A percentile compares a stretch with the other conserved stretches of the same genome.
These are phyloP conservation scores for Spisula subtruncata DNA, from an alignment of 2,888 invertebrate species.

Conservation along the genomic window DNA sequence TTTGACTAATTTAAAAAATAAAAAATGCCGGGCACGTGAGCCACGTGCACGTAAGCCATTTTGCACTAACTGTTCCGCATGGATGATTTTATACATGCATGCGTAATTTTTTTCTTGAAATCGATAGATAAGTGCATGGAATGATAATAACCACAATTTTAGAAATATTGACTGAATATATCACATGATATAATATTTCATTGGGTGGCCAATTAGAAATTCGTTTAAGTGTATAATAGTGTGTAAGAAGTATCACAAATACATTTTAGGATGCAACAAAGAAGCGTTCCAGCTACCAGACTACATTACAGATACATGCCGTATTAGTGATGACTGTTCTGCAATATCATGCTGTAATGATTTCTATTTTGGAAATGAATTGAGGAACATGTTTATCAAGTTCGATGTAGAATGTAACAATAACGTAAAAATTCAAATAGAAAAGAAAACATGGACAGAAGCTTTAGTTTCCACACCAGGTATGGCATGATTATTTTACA, in stretches of 20 bases:
- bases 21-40: too few relatives aligned
- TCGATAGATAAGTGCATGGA: too few relatives aligned
- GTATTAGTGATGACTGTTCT: not conserved
- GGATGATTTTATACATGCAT: too few relatives aligned
- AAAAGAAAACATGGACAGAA: slow-evolving; percentile 21
- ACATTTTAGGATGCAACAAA: not conserved
- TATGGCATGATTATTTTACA: not conserved
- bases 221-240: too few relatives aligned
- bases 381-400: slow-evolving; percentile 2
- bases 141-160: too few relatives aligned
- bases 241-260: not conserved
- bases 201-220: too few relatives aligned
- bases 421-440: not conserved
- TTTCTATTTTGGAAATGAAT: not conserved
- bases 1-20: too few relatives aligned
- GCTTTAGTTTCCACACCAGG: not conserved
- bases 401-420: not conserved
- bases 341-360: slow-evolving; percentile 8
- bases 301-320: not conserved
- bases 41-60: too few relatives aligned
- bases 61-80: too few relatives aligned
- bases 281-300: not conserved
- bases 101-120: too few relatives aligned
- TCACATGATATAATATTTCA: too few relatives aligned
- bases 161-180: too few relatives aligned